phyloP scores from a whole-genome alignment of 2,113 vertebrate species.

The Dendrocopos noguchii region DNA sequence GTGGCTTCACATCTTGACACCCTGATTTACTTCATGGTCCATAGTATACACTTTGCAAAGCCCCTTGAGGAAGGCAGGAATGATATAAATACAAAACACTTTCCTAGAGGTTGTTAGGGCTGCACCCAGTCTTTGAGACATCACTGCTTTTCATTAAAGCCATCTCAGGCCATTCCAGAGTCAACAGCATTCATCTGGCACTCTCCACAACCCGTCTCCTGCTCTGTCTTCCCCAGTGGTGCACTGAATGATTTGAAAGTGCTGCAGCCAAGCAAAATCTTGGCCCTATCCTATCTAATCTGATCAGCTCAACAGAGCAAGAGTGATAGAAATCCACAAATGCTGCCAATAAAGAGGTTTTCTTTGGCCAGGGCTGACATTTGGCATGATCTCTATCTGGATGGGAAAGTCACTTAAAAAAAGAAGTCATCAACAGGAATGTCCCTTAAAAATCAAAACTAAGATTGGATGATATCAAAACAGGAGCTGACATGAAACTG shows the following conservation, averaged over 20 bases:
- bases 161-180: background rate
- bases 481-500: background rate
- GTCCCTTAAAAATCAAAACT: background rate
- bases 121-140: background rate
- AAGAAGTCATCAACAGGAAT: background rate
- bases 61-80: background rate
- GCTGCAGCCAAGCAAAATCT: slow-evolving; percentile 27
- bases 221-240: background rate
- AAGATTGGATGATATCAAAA: background rate
- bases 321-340: background rate
- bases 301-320: slow-evolving; percentile 35
- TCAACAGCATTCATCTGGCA: background rate
- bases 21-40: background rate
- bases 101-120: background rate
- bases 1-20: background rate
- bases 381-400: background rate
- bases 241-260: slow-evolving; percentile 11
- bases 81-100: background rate
- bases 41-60: background rate
- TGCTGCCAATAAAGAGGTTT: slow-evolving; percentile 16
- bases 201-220: background rate
- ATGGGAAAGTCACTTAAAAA: background rate
- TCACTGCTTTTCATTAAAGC: background rate
- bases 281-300: slow-evolving; percentile 35
- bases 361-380: background rate